Percentiles rank a stretch among this genome's conserved stretches.
Evolutionary conservation across 2,888 invertebrate species (phyloP).

Genomic region (Macropis europaea): DNA sequence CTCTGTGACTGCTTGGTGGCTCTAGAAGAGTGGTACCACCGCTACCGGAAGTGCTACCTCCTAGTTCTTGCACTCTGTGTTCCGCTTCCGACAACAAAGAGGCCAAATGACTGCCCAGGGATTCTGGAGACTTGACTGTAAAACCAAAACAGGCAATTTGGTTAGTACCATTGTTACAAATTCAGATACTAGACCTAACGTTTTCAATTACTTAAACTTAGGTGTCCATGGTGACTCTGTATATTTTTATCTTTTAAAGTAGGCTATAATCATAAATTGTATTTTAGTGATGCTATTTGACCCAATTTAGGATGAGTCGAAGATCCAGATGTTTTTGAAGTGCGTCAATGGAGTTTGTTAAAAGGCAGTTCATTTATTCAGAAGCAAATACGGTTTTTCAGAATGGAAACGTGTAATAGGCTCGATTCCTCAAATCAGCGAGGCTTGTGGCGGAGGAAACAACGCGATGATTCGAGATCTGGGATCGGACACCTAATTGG

Average conservation of each 20-base stretch:
- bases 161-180: too few relatives aligned
- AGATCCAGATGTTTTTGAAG: neutral
- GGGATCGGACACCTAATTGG: constrained; percentile 16
- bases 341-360: constrained; percentile 19
- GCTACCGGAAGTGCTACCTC: constrained; percentile 79
- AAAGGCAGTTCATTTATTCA: neutral
- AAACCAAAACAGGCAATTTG: constrained; percentile 46
- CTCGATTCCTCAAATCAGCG: constrained; percentile 18
- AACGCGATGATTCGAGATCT: neutral
- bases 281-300: too few relatives aligned
- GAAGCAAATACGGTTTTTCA: too few relatives aligned
- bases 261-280: too few relatives aligned
- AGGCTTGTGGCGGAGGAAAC: constrained; percentile 8
- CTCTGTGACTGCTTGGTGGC: constrained; percentile 70
- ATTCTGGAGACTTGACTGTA: constrained; percentile 87
- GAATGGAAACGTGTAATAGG: neutral
- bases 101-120: constrained; percentile 88
- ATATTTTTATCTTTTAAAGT: too few relatives aligned
- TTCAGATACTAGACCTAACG: too few relatives aligned
- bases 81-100: constrained; percentile 91
- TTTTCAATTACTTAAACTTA: too few relatives aligned
- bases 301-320: neutral
- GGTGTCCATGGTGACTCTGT: too few relatives aligned
- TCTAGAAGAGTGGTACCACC: constrained; percentile 70
- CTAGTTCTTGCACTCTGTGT: constrained; percentile 89